A percentile compares a stretch with the other conserved stretches of the same genome.
These are phyloP conservation scores for Meiosimyza decipiens DNA, from an alignment of 2,888 invertebrate species.

Conservation along the genomic window DNA sequence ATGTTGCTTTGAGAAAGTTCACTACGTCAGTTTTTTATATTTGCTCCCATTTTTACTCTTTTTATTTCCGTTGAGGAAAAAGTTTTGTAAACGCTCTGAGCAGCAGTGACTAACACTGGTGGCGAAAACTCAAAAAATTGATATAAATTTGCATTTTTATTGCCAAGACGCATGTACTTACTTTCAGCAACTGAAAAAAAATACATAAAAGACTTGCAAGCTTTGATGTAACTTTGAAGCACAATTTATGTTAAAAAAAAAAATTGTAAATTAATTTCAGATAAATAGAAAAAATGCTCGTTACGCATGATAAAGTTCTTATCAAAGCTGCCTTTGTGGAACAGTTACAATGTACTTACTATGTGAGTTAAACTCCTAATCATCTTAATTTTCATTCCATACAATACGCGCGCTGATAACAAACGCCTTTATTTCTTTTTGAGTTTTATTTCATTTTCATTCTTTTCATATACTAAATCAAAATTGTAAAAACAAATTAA, in stretches of 20 bases:
- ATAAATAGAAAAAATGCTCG: background rate
- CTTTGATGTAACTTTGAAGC: background rate
- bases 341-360: no score
- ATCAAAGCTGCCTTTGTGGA: no score
- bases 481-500: no score
- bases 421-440: no score
- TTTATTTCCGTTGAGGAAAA: background rate
- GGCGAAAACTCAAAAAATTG: background rate
- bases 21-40: background rate
- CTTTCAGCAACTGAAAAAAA: background rate
- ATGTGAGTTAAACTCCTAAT: no score
- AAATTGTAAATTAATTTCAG: background rate
- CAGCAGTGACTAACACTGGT: no score
- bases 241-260: background rate
- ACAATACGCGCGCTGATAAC: no score
- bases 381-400: no score
- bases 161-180: background rate
- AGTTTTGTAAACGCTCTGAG: background rate
- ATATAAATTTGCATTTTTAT: constrained; percentile 12
- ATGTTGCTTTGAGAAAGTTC: background rate
- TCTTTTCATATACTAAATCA: no score
- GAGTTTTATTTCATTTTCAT: no score
- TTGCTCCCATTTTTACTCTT: no score
- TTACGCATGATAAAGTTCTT: background rate
- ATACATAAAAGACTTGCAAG: background rate